Base-by-base conservation (phyloP, 2,888 invertebrate genomes). In the Xestia sexstrigata region DNA sequence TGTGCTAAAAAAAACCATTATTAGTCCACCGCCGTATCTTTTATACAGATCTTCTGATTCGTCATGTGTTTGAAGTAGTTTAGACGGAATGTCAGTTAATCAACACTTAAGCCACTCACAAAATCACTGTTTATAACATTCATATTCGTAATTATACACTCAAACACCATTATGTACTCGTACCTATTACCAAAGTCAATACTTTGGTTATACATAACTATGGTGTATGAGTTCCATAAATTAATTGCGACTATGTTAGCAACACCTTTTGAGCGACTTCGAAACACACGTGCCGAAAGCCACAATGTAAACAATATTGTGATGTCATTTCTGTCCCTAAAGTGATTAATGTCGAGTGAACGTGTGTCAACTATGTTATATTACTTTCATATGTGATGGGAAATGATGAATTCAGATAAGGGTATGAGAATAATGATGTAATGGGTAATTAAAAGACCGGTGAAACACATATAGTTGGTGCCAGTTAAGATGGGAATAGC, bases 301-400 rank as follows among this genome's bases (percentile, higher is more conserved):
- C 9, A 49, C n/a, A 47, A 52, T 42, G 68, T 63, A 65, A 45
- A 70, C 52, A 74, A 71, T 68, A 9, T 55, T 79, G 75, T 86
- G 76, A 70, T 35, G n/a, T 15, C n/a, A 58, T 65, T 60, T 39
- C 69, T 63, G 60, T 70, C 45, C 72, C 79, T 78, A 70, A 55
- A 47, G 70, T 83, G 49, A 87, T 83, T 78, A 85, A 78, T 68
- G 55, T 70, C 17, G 49, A 70, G 63, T 68, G 26, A 26, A 42
- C 62, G 63, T 71, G 63, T 63, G 49, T 30, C 49, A 58, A 55
- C 68, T 68, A 81, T 45, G 58, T 52, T n/a, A 52, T 74, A 7
- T 20, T n/a, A 58, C 55, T 55, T 55, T n/a, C 55, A 55, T 55
- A n/a, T n/a, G 6, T 63, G 1, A 39, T 23, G 39, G 39, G 13